Conservation (phyloP, 2,113 vertebrate genomes). For the Phocoena phocoena region DNA sequence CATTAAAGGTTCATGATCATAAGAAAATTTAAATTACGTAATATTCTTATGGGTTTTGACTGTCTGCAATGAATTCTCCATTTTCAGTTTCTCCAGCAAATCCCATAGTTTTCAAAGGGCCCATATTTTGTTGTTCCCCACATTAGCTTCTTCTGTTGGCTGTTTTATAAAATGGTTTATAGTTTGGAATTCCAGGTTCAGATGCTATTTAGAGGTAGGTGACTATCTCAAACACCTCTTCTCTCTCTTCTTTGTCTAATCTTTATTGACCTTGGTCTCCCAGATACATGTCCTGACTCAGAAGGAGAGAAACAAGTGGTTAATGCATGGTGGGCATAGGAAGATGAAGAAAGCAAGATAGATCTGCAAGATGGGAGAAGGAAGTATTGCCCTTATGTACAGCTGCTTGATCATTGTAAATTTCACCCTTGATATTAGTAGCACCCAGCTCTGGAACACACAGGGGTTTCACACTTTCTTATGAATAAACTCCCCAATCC, state of each 20-base stretch:
- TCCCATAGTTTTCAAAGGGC: neutral
- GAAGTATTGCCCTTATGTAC: fast-evolving
- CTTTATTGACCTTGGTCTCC: neutral
- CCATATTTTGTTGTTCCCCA: neutral
- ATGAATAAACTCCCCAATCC: neutral
- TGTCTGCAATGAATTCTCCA: neutral
- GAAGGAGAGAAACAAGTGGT: neutral
- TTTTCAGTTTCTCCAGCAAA: neutral
- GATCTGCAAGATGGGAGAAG: neutral
- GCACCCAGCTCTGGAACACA: neutral
- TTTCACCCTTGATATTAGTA: neutral
- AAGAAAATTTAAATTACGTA: constrained; percentile 2
- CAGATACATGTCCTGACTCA: neutral
- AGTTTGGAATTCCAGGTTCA: neutral
- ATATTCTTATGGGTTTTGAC: neutral
- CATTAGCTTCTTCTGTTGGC: neutral
- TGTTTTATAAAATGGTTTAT: neutral
- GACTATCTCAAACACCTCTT: neutral
- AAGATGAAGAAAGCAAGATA: neutral
- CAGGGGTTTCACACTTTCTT: neutral
- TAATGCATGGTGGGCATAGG: neutral
- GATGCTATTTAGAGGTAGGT: neutral
- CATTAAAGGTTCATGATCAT: neutral
- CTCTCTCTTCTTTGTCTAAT: neutral
- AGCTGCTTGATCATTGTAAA: fast-evolving